phyloP scores from a whole-genome alignment of 2,113 vertebrate species.

The Rhea pennata region DNA sequence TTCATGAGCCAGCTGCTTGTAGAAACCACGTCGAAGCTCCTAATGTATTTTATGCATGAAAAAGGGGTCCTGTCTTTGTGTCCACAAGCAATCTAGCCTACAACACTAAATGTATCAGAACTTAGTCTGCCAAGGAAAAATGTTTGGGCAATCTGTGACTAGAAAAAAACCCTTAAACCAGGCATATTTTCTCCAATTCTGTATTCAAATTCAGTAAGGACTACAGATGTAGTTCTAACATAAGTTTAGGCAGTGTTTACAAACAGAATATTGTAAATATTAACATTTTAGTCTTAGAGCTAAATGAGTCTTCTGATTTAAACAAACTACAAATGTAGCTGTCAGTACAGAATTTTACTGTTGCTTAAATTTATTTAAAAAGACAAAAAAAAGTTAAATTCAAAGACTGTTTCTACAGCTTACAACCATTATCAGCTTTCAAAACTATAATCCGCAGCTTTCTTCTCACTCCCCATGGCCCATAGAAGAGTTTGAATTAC shows the following conservation, averaged over 20 bases:
- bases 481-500: neutral
- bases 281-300: neutral
- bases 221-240: neutral
- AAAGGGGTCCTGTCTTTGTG: neutral
- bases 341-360: neutral
- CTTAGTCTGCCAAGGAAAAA: neutral
- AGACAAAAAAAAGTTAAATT: neutral
- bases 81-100: neutral
- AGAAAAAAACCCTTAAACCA: neutral
- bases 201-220: neutral
- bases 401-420: neutral
- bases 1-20: neutral
- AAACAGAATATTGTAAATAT: neutral
- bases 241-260: neutral
- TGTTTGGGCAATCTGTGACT: neutral
- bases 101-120: neutral
- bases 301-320: neutral
- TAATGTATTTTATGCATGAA: fast-evolving
- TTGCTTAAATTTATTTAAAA: neutral
- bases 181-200: neutral
- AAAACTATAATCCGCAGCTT: neutral
- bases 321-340: neutral
- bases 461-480: neutral
- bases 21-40: neutral
- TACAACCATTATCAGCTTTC: neutral